A percentile compares a stretch with the other conserved stretches of the same genome.
phyloP scores from a whole-genome alignment of 1,140 invertebrate genomes.

The Pseudomyrmex gracilis region DNA sequence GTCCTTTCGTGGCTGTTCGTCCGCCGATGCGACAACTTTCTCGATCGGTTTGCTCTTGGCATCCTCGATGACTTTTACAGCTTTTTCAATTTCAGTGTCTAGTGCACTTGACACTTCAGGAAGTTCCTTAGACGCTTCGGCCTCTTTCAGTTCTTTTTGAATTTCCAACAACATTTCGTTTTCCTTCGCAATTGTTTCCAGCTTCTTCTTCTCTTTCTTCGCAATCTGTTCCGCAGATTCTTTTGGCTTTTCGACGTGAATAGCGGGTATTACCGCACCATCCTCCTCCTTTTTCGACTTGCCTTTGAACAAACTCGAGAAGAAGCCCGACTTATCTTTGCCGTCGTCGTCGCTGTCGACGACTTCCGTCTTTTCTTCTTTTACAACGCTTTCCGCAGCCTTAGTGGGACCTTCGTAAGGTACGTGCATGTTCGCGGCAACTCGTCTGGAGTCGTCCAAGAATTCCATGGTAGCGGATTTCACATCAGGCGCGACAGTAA shows the following conservation, averaged over 20 bases:
- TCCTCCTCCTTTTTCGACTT: constrained; percentile 47
- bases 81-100: constrained; percentile 14
- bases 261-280: background rate
- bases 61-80: constrained; percentile 1
- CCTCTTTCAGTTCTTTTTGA: constrained; percentile 35
- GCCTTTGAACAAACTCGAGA: constrained; percentile 42
- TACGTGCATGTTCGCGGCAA: constrained; percentile 47
- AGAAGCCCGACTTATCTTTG: constrained; percentile 46
- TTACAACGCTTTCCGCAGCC: background rate
- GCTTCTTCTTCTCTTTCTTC: constrained; percentile 33
- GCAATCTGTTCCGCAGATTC: constrained; percentile 36
- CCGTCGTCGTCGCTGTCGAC: constrained; percentile 31
- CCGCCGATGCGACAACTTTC: background rate
- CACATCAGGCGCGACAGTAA: constrained; percentile 8
- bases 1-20: background rate
- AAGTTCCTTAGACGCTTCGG: background rate
- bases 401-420: background rate
- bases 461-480: constrained; percentile 67
- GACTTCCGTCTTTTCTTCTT: constrained; percentile 17
- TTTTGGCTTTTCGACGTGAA: constrained; percentile 45
- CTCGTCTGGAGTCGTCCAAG: constrained; percentile 70
- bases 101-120: background rate
- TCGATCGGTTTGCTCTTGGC: background rate
- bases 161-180: constrained; percentile 18
- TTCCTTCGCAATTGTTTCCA: constrained; percentile 32